Evolutionary conservation across 2,888 invertebrate genomes (phyloP), one percentile per base, ranked within the genome.

Genomic region (Dryocosmus kuriphilus): DNA sequence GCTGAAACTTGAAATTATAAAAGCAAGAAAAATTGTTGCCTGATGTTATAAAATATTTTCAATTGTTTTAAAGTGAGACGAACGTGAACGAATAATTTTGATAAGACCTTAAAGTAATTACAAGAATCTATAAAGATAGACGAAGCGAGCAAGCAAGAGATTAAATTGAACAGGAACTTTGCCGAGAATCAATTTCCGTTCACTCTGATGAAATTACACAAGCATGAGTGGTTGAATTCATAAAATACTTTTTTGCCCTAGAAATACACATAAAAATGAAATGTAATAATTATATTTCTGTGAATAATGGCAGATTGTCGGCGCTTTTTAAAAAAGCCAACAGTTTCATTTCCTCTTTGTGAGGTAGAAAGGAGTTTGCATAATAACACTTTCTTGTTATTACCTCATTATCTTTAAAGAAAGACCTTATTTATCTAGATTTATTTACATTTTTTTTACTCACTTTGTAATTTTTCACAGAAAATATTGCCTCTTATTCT

Each of bases 141-240:
- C 30, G 30, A 51, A 71, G 27, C 51, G n/a, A n/a, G 11, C 32
- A 51, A 51, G 71, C 71, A 19, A 32, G 71, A 71, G 30, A 71
- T 71, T 71, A 71, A 71, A 51, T 71, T 71, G 51, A 51, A 51
- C 46, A 51, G 51, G 32, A 71, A 71, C 51, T 71, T 71, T 11
- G 30, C 71, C 46, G 71, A 71, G 51, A 71, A 71, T 71, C 71
- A 71, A 71, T 71, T 51, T 71, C 71, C 71, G 71, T 71, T 71
- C 71, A 51, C 71, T 51, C 30, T 71, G 71, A 71, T 71, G n/a
- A 46, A 71, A 71, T 51, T 71, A 71, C 71, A 51, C 46, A 71
- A 71, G 46, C 71, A 51, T 11, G 27, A 71, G 51, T 71, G 71
- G 30, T 51, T 71, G n/a, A 51, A 71, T 32, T 71, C 51, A 32